A percentile compares a stretch with the other conserved stretches of the same genome.
These are phyloP conservation scores for Pteropus alecto DNA, from an alignment of 2,113 vertebrate species.

Conservation along the genomic window DNA sequence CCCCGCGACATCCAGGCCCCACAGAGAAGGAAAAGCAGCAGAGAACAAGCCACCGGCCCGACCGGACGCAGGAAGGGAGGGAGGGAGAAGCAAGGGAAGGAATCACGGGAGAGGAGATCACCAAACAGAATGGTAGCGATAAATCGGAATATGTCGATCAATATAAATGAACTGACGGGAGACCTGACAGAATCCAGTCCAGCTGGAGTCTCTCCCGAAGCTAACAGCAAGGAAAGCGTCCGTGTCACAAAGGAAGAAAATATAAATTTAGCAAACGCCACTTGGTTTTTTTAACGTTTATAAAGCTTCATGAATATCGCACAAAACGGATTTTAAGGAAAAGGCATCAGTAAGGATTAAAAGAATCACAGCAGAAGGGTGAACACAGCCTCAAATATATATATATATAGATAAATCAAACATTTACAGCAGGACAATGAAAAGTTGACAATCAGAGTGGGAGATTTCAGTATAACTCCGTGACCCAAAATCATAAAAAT, in stretches of 20 bases:
- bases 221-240: too few relatives aligned
- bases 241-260: neutral
- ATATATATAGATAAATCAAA: neutral
- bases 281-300: neutral
- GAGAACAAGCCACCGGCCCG: neutral
- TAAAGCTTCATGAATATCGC: neutral
- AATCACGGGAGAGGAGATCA: neutral
- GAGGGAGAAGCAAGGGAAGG: neutral
- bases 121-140: neutral
- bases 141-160: neutral
- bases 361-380: neutral
- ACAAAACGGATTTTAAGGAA: neutral
- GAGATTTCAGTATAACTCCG: neutral
- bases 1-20: neutral
- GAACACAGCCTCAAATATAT: neutral
- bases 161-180: neutral
- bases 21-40: neutral
- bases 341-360: neutral
- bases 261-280: neutral
- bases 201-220: accelerated
- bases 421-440: too few relatives aligned
- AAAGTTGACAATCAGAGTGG: neutral
- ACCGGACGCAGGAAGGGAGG: neutral
- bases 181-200: neutral
- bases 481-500: neutral